phyloP scores from a whole-genome alignment of 2,113 vertebrate species.

The Tupaia chinensis region DNA sequence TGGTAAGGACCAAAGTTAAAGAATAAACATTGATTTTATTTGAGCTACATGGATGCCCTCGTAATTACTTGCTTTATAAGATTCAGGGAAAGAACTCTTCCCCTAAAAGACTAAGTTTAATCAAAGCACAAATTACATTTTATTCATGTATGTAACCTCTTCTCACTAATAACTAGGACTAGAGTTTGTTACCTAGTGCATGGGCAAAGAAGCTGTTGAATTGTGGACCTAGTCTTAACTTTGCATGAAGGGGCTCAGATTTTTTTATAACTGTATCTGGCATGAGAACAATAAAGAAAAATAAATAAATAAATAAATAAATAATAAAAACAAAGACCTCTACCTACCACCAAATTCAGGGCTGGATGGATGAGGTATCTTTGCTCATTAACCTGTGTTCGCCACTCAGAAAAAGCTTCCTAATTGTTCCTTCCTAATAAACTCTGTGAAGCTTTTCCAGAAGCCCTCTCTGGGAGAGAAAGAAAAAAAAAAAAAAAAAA shows the following conservation, averaged over 20 bases:
- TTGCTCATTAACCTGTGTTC: not conserved
- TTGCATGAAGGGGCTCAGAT: not conserved
- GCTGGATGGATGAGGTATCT: not conserved
- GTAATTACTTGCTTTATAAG: conserved; percentile 33
- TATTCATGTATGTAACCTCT: not conserved
- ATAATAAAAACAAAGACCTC: not conserved
- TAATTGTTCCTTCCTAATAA: not conserved
- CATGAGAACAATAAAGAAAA: not conserved
- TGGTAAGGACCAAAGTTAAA: conserved; percentile 62
- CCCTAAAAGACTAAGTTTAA: not conserved
- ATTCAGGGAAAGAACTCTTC: not conserved
- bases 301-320: not conserved
- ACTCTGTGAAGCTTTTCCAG: not conserved
- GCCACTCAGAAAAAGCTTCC: not conserved
- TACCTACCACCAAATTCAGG: not conserved
- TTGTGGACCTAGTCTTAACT: not conserved
- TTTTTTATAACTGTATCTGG: not conserved
- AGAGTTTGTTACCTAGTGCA: not conserved
- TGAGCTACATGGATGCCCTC: conserved; percentile 20
- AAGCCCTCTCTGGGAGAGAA: not conserved
- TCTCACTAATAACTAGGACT: not conserved
- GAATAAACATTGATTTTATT: conserved; percentile 72
- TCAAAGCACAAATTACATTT: not conserved
- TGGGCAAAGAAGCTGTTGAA: not conserved
- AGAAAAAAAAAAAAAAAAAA: too few species aligned